Conservation (phyloP, 30 jellyfish, hydroid and myxozoan genomes). For the Turritopsis dohrnii region DNA sequence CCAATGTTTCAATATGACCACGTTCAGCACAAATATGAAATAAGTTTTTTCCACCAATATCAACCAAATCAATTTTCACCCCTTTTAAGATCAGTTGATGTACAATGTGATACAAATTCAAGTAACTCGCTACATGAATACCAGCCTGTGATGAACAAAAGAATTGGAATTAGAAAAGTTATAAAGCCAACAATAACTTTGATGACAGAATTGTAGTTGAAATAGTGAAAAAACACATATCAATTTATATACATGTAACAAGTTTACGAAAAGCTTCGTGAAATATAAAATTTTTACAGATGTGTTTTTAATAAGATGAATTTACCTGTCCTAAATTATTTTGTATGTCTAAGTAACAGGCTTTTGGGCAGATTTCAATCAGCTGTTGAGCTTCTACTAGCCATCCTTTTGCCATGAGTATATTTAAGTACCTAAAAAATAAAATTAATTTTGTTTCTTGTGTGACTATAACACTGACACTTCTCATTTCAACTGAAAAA, state of each 20-base stretch:
- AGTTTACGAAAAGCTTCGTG: too few relatives aligned
- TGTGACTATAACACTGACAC: not conserved
- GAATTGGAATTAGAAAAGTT: not conserved
- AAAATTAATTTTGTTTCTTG: not conserved
- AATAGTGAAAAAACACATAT: too few relatives aligned
- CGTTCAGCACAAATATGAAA: conserved; percentile 27
- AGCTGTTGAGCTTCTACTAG: conserved; percentile 4
- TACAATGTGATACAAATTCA: not conserved
- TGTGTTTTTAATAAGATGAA: too few relatives aligned
- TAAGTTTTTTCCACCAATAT: conserved; percentile 8
- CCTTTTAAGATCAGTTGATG: not conserved
- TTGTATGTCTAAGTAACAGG: not conserved
- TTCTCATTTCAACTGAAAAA: not conserved
- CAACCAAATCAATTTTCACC: not conserved
- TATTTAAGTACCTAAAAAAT: conserved; percentile 1
- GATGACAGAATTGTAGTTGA: not conserved
- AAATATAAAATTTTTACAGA: too few relatives aligned
- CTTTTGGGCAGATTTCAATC: conserved; percentile 23
- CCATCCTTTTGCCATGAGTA: not conserved
- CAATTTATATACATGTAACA: too few relatives aligned
- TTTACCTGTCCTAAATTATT: conserved; percentile 20
- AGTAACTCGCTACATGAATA: conserved; percentile 17
- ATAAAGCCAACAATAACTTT: not conserved
- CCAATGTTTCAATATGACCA: conserved; percentile 20
- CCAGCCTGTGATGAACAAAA: not conserved